Evolutionary conservation across 1,140 invertebrate species (phyloP).

Genomic region (Lasaia peninsularis): DNA sequence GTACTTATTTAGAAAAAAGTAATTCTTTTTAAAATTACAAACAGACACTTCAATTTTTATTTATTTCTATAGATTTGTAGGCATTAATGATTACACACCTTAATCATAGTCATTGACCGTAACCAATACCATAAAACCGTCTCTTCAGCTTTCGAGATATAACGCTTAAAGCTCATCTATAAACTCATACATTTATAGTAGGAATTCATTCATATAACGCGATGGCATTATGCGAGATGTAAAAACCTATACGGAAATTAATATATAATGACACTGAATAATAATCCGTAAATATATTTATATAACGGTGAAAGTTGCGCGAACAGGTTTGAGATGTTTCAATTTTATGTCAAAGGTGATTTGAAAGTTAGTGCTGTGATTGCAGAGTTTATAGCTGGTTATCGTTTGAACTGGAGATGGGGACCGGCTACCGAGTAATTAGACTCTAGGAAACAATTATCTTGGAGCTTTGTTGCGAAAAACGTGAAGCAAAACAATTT

Average conservation of each 20-base stretch:
- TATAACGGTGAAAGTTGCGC: conserved; percentile 1
- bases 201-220: background rate
- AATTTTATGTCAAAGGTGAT: conserved; percentile 12
- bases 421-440: conserved; percentile 4
- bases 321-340: conserved; percentile 5
- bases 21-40: too few species aligned
- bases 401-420: background rate
- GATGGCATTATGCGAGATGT: background rate
- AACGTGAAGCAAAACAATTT: background rate
- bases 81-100: too few species aligned
- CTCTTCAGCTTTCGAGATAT: background rate
- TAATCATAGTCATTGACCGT: too few species aligned
- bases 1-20: too few species aligned
- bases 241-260: conserved; percentile 5
- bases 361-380: conserved; percentile 1
- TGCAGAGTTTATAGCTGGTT: conserved; percentile 2
- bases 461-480: conserved; percentile 1
- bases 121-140: too few species aligned
- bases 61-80: too few species aligned
- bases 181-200: background rate
- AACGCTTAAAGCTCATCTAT: background rate
- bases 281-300: background rate
- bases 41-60: too few species aligned
- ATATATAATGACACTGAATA: conserved; percentile 8
- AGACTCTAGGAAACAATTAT: conserved; percentile 3